phyloP scores from a whole-genome alignment of 2,888 invertebrate species.

The Microdon myrmicae region DNA sequence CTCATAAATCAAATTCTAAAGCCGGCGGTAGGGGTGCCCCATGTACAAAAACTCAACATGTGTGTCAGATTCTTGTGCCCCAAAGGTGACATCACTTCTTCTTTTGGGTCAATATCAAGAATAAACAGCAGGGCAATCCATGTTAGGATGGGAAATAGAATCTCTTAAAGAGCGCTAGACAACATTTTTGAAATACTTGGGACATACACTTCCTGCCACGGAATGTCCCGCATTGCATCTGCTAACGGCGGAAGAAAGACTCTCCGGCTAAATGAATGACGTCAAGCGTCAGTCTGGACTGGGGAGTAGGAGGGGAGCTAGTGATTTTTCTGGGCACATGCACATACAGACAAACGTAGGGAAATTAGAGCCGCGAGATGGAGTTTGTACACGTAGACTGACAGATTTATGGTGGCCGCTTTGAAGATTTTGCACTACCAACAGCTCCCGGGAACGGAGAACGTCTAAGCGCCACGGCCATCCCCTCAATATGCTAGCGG shows the following conservation, averaged over 20 bases:
- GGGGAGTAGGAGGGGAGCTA: conserved; percentile 1
- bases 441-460: not conserved
- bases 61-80: conserved; percentile 15
- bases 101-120: conserved; percentile 25
- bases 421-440: conserved; percentile 46
- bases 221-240: conserved; percentile 12
- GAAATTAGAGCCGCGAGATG: conserved; percentile 50
- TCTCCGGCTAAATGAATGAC: conserved; percentile 17
- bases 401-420: conserved; percentile 50
- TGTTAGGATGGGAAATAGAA: conserved; percentile 32
- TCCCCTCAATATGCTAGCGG: conserved; percentile 28
- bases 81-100: conserved; percentile 14
- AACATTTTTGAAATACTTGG: conserved; percentile 26
- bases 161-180: conserved; percentile 11
- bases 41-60: conserved; percentile 33
- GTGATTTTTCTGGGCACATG: conserved; percentile 26
- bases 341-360: conserved; percentile 43
- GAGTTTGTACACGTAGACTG: conserved; percentile 38
- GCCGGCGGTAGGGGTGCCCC: conserved; percentile 22
- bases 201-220: conserved; percentile 22
- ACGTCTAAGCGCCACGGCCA: conserved; percentile 14
- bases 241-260: conserved; percentile 20
- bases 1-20: not conserved
- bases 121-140: conserved; percentile 11
- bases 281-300: not conserved